These are phyloP conservation scores for Parelbella ahira DNA, from an alignment of 2,888 invertebrate genomes.

Conservation along the genomic window DNA sequence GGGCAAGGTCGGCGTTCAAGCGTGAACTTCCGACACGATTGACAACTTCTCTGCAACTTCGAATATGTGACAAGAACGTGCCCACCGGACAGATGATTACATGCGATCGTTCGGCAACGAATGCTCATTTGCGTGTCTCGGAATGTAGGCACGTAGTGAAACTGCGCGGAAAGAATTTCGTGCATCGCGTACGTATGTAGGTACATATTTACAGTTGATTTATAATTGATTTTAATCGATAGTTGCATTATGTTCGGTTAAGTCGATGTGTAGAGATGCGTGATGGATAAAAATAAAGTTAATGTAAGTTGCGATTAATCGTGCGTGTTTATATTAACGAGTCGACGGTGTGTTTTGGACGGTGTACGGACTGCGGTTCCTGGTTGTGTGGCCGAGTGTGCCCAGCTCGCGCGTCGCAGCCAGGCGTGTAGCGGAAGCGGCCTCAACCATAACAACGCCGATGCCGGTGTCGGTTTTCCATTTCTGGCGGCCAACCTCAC, in stretches of 20 bases:
- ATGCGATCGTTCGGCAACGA: slow-evolving; percentile 17
- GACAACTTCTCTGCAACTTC: slow-evolving; percentile 41
- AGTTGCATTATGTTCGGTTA: slow-evolving; percentile 3
- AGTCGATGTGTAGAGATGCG: slow-evolving; percentile 1
- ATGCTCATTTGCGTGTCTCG: slow-evolving; percentile 19
- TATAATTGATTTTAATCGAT: slow-evolving; percentile 15
- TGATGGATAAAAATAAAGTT: slow-evolving; percentile 30
- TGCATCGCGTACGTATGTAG: slow-evolving; percentile 7
- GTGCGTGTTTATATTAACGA: slow-evolving; percentile 59
- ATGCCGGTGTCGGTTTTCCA: slow-evolving; percentile 52
- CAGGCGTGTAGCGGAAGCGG: slow-evolving; percentile 61
- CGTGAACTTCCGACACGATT: slow-evolving; percentile 70
- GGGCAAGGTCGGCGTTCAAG: slow-evolving; percentile 74
- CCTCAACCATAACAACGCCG: slow-evolving; percentile 66
- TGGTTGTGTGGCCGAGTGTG: no score
- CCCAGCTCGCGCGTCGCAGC: slow-evolving; percentile 29
- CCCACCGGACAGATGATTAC: slow-evolving; percentile 12
- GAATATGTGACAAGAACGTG: slow-evolving; percentile 5
- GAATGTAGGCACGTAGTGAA: slow-evolving; percentile 22
- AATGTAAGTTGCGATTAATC: slow-evolving; percentile 34
- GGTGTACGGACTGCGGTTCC: slow-evolving; percentile 42
- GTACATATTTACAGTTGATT: slow-evolving; percentile 13
- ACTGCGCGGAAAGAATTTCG: slow-evolving; percentile 10
- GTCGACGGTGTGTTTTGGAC: slow-evolving; percentile 49
- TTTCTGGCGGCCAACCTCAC: slow-evolving; percentile 54